phyloP scores from a whole-genome alignment of 2,797 vertebrate genomes.

The Poeciliopsis infans region DNA sequence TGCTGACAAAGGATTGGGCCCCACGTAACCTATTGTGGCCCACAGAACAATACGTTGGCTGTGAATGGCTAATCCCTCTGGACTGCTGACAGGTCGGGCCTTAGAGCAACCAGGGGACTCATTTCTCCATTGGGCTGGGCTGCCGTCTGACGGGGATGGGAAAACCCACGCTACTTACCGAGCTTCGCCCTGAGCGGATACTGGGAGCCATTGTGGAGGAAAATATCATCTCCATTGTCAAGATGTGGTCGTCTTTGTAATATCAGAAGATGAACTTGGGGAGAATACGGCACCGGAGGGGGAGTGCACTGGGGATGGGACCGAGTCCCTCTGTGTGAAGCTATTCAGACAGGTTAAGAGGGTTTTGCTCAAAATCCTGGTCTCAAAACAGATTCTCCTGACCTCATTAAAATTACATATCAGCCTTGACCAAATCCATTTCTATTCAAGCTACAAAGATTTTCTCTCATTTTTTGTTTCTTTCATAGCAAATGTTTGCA shows the following conservation, averaged over 20 bases:
- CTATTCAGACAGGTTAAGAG: constrained; percentile 37
- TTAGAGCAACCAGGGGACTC: constrained; percentile 72
- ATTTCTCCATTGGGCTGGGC: constrained; percentile 74
- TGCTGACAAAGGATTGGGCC: constrained; percentile 77
- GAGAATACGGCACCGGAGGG: constrained; percentile 68
- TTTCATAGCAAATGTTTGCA: not conserved
- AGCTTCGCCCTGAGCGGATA: constrained; percentile 75
- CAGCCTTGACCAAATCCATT: not conserved
- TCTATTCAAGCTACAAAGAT: not conserved
- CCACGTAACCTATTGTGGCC: constrained; percentile 78
- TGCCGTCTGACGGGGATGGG: constrained; percentile 66
- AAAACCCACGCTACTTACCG: constrained; percentile 70
- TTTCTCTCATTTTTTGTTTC: not conserved
- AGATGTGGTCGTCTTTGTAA: constrained; percentile 71
- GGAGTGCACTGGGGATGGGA: constrained; percentile 46
- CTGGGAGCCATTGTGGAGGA: constrained; percentile 75
- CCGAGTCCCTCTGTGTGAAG: constrained; percentile 63
- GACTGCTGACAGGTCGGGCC: constrained; percentile 82
- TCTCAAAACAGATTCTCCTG: constrained; percentile 42
- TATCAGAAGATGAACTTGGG: constrained; percentile 78
- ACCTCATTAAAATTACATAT: constrained; percentile 30
- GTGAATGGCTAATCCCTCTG: constrained; percentile 81
- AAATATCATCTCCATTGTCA: constrained; percentile 81
- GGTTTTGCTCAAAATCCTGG: constrained; percentile 41
- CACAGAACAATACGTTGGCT: constrained; percentile 78